Percentiles rank a stretch among this genome's conserved stretches.
Evolutionary conservation across 2,888 invertebrate genomes (phyloP).

Genomic region (Stenodera caucasica): DNA sequence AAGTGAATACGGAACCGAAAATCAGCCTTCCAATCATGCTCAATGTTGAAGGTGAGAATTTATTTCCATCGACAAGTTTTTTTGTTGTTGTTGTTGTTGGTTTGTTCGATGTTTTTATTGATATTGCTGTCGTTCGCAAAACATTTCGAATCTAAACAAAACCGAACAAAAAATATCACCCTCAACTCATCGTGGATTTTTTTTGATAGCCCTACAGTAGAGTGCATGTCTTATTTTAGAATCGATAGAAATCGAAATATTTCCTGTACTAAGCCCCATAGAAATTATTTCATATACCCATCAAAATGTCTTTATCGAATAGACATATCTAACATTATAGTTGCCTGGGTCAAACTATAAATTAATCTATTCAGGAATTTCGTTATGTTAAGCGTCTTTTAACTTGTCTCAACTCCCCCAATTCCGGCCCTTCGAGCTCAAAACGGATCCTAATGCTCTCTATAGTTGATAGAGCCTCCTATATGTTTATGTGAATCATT

Average conservation of each 20-base stretch:
- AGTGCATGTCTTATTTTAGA: no score
- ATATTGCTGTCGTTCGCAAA: no score
- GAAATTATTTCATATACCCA: background rate
- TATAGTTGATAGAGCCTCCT: background rate
- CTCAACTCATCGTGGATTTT: no score
- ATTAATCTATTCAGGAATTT: constrained; percentile 25
- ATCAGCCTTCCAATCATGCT: constrained; percentile 81
- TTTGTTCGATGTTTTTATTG: background rate
- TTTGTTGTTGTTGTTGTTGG: background rate
- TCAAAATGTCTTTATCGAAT: background rate
- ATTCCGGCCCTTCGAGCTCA: background rate
- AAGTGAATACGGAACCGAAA: constrained; percentile 88
- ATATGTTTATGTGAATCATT: background rate
- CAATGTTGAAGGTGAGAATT: constrained; percentile 74
- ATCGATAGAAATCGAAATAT: no score
- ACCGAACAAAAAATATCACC: no score
- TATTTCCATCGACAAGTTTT: background rate
- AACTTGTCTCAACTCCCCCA: background rate
- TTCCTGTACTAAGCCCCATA: no score
- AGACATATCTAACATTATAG: background rate
- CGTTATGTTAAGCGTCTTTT: background rate
- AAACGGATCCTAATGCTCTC: background rate
- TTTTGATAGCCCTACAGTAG: no score
- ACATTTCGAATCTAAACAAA: no score
- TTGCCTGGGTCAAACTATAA: constrained; percentile 9